These are phyloP conservation scores for Thermophis baileyi DNA, from an alignment of 2,113 vertebrate species.

Conservation along the genomic window DNA sequence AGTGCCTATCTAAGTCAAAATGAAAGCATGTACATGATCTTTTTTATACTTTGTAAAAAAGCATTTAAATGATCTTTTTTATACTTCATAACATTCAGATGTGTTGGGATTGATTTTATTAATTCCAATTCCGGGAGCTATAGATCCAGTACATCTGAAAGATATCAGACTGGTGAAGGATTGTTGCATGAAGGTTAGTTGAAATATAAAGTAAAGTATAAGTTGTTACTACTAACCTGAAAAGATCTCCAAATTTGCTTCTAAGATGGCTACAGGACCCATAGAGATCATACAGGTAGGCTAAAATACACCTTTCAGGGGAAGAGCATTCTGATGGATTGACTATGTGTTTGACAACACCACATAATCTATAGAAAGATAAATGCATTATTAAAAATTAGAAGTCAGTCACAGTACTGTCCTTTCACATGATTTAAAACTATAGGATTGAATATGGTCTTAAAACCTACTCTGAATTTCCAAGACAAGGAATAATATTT, in stretches of 20 bases:
- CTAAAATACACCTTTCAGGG: conserved; percentile 68
- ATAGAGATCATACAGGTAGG: conserved; percentile 69
- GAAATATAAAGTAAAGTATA: background rate
- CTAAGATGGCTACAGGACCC: conserved; percentile 73
- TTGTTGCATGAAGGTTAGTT: background rate
- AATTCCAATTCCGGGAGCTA: background rate
- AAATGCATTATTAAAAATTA: background rate
- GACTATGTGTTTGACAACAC: conserved; percentile 70
- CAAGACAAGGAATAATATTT: background rate
- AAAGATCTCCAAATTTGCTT: conserved; percentile 72
- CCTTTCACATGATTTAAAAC: accelerated
- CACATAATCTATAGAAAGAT: conserved; percentile 62
- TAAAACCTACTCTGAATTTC: background rate
- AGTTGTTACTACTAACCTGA: conserved; percentile 60
- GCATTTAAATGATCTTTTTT: background rate
- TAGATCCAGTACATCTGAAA: background rate
- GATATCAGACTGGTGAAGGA: background rate
- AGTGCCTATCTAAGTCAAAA: background rate
- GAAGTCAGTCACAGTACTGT: accelerated
- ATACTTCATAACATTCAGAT: background rate
- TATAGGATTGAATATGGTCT: accelerated
- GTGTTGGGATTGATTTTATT: background rate
- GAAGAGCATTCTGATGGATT: conserved; percentile 73
- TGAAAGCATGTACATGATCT: background rate
- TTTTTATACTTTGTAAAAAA: too few species aligned